Evolutionary conservation across 1,140 invertebrate genomes (phyloP), one percentile per base, ranked within the genome.

Genomic region (Saccostrea echinata): DNA sequence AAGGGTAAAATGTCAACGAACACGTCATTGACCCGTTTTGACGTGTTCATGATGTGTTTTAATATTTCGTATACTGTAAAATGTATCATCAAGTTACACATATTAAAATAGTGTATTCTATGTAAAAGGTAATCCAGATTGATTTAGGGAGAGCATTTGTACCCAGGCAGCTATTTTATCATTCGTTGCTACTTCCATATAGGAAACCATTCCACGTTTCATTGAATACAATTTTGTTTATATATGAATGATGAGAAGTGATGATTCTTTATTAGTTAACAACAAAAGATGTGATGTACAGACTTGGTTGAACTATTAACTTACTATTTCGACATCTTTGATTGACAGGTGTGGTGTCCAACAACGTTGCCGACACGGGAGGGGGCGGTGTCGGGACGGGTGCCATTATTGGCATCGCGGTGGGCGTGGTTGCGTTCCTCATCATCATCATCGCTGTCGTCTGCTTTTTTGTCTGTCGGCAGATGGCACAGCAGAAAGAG

Each of bases 381-480:
- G 81, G 81, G n/a, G 81, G 81, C 12, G 81, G 43, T 18, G 52
- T 83, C 81, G 52, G 43, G 18, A 83, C 81, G 81, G 81, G 81
- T 51, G 81, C 81, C 81, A 83, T 83, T 83, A 83, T 83, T 83
- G 81, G 81, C 35, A 83, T 83, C 81, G 52, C 52, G 43, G 81
- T 83, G 35, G 81, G 81, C 81, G 81, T 83, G 43, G 81, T 83
- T 24, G 81, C 81, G 9, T 83, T 83, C 81, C 81, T 83, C 81
- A 83, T 83, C 52, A 83, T 83, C 81, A 83, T 83, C 33, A 83
- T 83, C 21, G 81, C 81, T 53, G 43, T 83, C 81, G 81, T 83
- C 81, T 83, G 35, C 35, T 83, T 52, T 21, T 83, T 83, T 21
- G 81, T 83, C 52, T 83, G 81, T 53, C 35, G 52, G 81, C 81